Conservation (phyloP, 23 tunicate genomes). For the Botrylloides violaceus region DNA sequence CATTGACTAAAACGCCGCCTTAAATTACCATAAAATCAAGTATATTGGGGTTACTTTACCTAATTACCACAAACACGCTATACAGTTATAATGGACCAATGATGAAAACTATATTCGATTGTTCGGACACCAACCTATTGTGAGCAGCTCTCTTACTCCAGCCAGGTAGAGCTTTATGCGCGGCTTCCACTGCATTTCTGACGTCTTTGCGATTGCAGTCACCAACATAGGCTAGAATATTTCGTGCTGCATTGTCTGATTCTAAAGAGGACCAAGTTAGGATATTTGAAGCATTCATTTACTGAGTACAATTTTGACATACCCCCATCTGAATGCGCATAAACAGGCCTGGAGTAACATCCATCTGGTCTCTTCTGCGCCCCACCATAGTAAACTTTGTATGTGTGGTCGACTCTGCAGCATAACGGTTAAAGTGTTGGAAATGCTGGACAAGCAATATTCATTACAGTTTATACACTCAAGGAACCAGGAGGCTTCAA, state of each 20-base stretch:
- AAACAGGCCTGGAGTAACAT: slow-evolving; percentile 70
- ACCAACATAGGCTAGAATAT: slow-evolving; percentile 24
- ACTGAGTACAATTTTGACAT: background rate
- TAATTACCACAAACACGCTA: too few relatives aligned
- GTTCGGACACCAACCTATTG: too few relatives aligned
- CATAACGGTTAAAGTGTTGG: slow-evolving; percentile 48
- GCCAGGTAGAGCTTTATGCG: slow-evolving; percentile 90
- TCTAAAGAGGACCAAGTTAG: background rate
- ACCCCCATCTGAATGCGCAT: slow-evolving; percentile 8
- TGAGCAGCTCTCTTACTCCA: slow-evolving; percentile 98
- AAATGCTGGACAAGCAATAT: slow-evolving; percentile 56
- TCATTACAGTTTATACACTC: slow-evolving; percentile 33
- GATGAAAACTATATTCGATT: too few relatives aligned
- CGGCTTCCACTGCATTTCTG: slow-evolving; percentile 94
- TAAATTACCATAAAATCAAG: too few relatives aligned
- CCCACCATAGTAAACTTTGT: slow-evolving; percentile 95
- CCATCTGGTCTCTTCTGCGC: slow-evolving; percentile 95
- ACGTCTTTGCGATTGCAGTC: slow-evolving; percentile 85
- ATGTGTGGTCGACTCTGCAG: slow-evolving; percentile 74
- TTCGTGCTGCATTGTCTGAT: background rate
- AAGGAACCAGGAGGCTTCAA: too few relatives aligned
- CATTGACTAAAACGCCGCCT: too few relatives aligned
- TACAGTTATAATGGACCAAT: too few relatives aligned
- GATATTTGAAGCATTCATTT: background rate
- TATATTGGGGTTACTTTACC: too few relatives aligned